Percentiles rank a stretch among this genome's conserved stretches.
phyloP scores from a whole-genome alignment of 2,888 invertebrate species.

The Phaedon cochleariae region DNA sequence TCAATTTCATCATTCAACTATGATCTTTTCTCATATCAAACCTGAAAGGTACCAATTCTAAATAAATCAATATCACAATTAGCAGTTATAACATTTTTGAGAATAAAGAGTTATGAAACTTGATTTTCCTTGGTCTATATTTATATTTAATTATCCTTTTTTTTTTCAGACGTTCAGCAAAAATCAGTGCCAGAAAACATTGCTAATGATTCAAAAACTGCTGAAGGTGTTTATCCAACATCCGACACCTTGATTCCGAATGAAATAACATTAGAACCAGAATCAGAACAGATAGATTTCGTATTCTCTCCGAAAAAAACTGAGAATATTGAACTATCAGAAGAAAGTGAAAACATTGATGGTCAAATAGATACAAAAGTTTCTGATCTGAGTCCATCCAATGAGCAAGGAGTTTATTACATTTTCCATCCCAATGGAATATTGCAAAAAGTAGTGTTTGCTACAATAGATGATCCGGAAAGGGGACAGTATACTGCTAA shows the following conservation, averaged over 20 bases:
- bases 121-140: too few relatives aligned
- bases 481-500: constrained; percentile 74
- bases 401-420: constrained; percentile 68
- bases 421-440: constrained; percentile 71
- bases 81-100: too few relatives aligned
- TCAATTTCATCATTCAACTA: too few relatives aligned
- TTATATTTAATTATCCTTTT: too few relatives aligned
- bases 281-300: constrained; percentile 27
- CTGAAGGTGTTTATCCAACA: constrained; percentile 15
- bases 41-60: too few relatives aligned
- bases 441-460: constrained; percentile 71
- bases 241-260: constrained; percentile 7
- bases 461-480: constrained; percentile 63
- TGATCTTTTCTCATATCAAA: too few relatives aligned
- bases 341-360: neutral
- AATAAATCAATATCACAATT: too few relatives aligned
- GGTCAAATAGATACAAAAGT: neutral
- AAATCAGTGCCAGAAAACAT: neutral
- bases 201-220: neutral
- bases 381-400: neutral
- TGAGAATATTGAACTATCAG: constrained; percentile 1
- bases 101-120: too few relatives aligned
- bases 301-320: neutral
- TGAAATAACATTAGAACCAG: constrained; percentile 26
- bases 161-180: neutral